Evolutionary conservation across 2,113 vertebrate species (phyloP), one percentile per base, ranked within the genome.

Genomic region (Grammomys dolichurus): DNA sequence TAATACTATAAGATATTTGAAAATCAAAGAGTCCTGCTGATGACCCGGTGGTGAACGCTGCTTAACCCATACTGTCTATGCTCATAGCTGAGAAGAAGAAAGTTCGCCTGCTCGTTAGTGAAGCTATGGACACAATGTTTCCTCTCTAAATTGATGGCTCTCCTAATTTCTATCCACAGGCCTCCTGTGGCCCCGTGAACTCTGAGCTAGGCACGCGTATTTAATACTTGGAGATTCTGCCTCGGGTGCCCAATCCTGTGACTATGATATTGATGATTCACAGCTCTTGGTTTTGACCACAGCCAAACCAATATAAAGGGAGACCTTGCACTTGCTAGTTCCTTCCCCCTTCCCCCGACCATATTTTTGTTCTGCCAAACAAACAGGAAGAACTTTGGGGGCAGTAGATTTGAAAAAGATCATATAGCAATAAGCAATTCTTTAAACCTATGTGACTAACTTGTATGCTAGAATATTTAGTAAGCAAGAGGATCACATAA

Each of bases 221-320:
- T 54, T 56, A 60, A 51, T n/a, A 81, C 19, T 19, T 93, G 46
- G 56, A 5, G 51, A 78, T 46, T 93, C 75, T 73, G 54, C 54
- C 84, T 87, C 10, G 40, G 43, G 87, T 65, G 58, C 80, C 93
- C 94, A 97, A 84, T 96, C 84, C 96, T 0, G 54, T 97, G 97
- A 58, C 98, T 98, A 97, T 97, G 98, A 96, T 97, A 93, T n/a
- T 0, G 4, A 90, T 98, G 98, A 99, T 97, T 98, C 98, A 98
- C 0, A 14, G 98, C 98, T 99, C 98, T 98, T 98, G 98, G 98
- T 98, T 98, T 98, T 98, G 95, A 98, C 96, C 95, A 98, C 92
- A 87, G 96, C 90, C 97, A 98, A 98, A 97, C 93, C 96, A 67
- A 22, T 48, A 48, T n/a, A 97, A 98, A 98, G 98, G 98, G 98